These are phyloP conservation scores for Drosophila quinaria DNA, from an alignment of 2,888 invertebrate species.

Conservation along the genomic window DNA sequence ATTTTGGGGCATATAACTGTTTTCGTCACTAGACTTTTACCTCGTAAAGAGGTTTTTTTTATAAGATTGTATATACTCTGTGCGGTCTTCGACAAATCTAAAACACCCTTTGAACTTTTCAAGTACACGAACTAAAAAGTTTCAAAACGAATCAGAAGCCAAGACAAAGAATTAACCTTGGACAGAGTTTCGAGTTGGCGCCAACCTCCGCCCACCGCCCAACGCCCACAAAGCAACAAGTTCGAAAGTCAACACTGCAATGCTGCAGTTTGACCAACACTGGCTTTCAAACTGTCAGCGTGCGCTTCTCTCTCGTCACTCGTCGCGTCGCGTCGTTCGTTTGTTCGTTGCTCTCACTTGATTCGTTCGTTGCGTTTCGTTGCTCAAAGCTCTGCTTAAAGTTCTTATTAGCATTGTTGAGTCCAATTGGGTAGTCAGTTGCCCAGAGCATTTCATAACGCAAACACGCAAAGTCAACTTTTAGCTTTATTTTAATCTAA, in stretches of 20 bases:
- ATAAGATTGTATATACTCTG: no score
- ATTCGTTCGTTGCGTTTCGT: constrained; percentile 3
- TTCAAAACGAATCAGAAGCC: constrained; percentile 12
- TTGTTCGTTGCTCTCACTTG: not conserved
- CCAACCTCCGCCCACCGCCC: constrained; percentile 14
- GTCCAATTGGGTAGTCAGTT: constrained; percentile 39
- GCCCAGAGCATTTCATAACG: constrained; percentile 59
- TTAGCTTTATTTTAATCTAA: constrained; percentile 16
- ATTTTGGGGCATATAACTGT: no score
- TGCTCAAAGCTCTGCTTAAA: constrained; percentile 65
- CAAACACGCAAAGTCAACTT: constrained; percentile 28
- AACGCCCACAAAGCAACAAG: constrained; percentile 61
- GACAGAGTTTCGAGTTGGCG: constrained; percentile 35
- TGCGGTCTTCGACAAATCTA: no score
- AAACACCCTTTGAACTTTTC: not conserved
- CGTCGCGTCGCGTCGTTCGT: not conserved
- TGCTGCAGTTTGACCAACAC: constrained; percentile 34
- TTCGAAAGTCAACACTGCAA: constrained; percentile 43
- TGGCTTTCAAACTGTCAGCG: constrained; percentile 43
- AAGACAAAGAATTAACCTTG: constrained; percentile 51
- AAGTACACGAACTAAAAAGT: not conserved
- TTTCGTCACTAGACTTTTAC: no score
- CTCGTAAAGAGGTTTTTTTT: no score
- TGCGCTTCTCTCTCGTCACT: constrained; percentile 44
- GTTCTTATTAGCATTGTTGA: constrained; percentile 68